Evolutionary conservation across 1,140 invertebrate genomes (phyloP), one percentile per base, ranked within the genome.

Genomic region (Zaprionus gabonicus): DNA sequence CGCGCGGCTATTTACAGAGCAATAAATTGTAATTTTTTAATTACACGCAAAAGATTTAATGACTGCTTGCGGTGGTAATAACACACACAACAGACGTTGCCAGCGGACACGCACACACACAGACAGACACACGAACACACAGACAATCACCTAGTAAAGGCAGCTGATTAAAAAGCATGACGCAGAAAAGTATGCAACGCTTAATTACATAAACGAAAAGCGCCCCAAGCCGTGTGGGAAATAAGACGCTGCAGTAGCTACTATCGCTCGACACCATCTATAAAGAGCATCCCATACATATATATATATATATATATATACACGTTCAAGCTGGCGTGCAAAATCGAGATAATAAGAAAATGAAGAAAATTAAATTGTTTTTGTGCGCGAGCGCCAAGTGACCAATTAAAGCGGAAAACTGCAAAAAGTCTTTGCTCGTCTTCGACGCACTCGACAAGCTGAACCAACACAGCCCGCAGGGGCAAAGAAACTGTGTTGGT

Each of bases 1-100:
- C 70, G 44, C 17, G 34, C 67, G 58, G 62, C 77, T 76, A 80
- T 80, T 80, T 80, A 69, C 75, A 72, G 73, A 71, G 84, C 84
- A 87, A 88, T 90, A 87, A 90, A 87, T 73, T 87, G 84, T 88
- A 78, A 87, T 87, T 87, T 88, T 88, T 87, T 87, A 87, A 87
- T 87, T 87, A 84, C 84, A 88, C 71, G 83, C 78, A 84, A 87
- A 87, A 88, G 84, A 88, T 90, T 87, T 88, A 87, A 88, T 84
- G 84, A 83, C 80, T 81, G 79, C 73, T 65, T 78, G 81, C 71
- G 81, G 77, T 87, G 78, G 77, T 87, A 83, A 87, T 81, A 87
- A 84, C 69, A 77, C 69, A 88, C 69, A 88, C 81, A 87, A 81
- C 84, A 81, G 77, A 78, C 77, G 65, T 27, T 71, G 38, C 53